These are phyloP conservation scores for Nyctibius bracteatus DNA, from an alignment of 2,113 vertebrate species.

Conservation along the genomic window DNA sequence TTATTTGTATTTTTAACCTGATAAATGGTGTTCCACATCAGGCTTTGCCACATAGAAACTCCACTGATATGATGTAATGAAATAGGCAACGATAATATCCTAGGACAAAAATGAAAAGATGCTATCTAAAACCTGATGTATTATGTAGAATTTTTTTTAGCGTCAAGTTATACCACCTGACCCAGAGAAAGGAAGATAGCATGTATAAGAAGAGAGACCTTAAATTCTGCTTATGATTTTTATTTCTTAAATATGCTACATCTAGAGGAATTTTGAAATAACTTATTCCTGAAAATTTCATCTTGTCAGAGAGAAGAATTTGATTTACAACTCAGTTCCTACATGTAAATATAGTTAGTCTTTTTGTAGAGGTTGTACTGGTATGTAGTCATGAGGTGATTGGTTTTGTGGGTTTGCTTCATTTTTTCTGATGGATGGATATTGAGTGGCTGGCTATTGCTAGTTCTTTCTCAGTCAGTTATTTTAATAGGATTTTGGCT, in stretches of 20 bases:
- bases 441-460: not conserved
- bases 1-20: not conserved
- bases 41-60: not conserved
- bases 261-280: not conserved
- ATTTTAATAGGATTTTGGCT: not conserved
- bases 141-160: not conserved
- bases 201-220: not conserved
- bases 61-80: not conserved
- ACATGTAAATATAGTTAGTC: not conserved
- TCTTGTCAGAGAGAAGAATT: not conserved
- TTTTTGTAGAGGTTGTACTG: not conserved
- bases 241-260: not conserved
- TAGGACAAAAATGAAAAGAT: not conserved
- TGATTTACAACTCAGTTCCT: not conserved
- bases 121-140: not conserved
- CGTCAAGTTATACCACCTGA: not conserved
- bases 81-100: not conserved
- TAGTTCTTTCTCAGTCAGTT: not conserved
- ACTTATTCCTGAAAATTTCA: not conserved
- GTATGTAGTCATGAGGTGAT: not conserved
- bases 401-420: not conserved
- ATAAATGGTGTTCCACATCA: not conserved
- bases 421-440: not conserved
- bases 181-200: not conserved
- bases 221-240: not conserved